Evolutionary conservation across 2,797 vertebrate species (phyloP), one percentile per base, ranked within the genome.

Genomic region (Xenentodon cancila): DNA sequence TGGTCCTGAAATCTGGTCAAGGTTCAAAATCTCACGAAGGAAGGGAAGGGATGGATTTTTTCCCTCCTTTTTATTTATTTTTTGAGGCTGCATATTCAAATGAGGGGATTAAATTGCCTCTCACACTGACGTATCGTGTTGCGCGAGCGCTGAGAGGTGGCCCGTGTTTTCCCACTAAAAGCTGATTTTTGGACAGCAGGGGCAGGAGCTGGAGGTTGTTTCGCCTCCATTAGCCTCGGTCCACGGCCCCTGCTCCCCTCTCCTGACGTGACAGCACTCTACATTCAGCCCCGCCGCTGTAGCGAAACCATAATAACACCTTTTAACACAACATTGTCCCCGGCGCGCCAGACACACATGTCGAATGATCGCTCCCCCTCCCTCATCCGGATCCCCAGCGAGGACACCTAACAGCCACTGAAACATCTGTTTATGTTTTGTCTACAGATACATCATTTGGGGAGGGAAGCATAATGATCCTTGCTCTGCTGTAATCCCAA

Each of bases 1-100:
- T 34, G 71, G 76, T 83, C 92, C 95, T 95, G 95, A 97, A 97
- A 98, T 96, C 96, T 97, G 96, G 95, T 96, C 94, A 92, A 93
- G 93, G 94, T 96, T 96, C 93, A 95, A 95, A 95, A 94, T 93
- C 93, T 44, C 22, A 17, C 20, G 21, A 16, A 61, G 44, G 40
- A 53, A 92, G 92, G 21, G 57, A 55, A 30, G 52, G 42, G 25
- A 92, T 45, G 51, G 59, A 92, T 88, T 16, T 30, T 22, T 17
- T 15, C 16, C 40, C 7, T 34, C n/a, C 21, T 54, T 59, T 25
- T n/a, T n/a, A n/a, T n/a, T n/a, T n/a, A n/a, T n/a, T n/a, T n/a
- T 6, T 19, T 5, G n/a, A 84, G 81, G 73, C 73, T 81, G 73
- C 84, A 87, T 92, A 92, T 93, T 94, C 85, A 93, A 92, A 94